Evolutionary conservation across 2,113 vertebrate genomes (phyloP), one percentile per base, ranked within the genome.

Genomic region (Petrocephalus zakoni): DNA sequence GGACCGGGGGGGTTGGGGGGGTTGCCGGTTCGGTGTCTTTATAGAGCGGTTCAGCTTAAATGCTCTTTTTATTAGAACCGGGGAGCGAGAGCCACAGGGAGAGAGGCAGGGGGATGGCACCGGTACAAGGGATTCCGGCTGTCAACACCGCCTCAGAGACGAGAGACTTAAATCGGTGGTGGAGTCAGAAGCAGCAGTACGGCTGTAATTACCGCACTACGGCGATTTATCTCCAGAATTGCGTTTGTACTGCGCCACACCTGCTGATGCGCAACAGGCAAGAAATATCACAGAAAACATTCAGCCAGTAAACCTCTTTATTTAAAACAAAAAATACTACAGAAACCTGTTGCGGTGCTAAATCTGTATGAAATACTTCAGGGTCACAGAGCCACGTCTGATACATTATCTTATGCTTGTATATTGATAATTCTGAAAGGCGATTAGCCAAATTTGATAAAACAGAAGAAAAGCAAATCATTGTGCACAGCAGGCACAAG

Each of bases 31-130:
- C 5, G 17, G n/a, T 46, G 42, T 56, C 55, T 29, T 46, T 55
- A 53, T 53, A 51, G 61, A 55, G 52, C 46, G 29, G 49, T 91
- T 29, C 89, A 90, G 89, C 90, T 92, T 92, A 92, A 90, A 93
- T 93, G 89, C 88, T 90, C 88, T 93, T 92, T 93, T 94, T 92
- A 95, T 95, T 93, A 94, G 93, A 90, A 92, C 93, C 95, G 90
- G 89, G 49, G 94, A 93, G 91, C 88, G 89, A 91, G 88, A 92
- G 89, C 90, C 37, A 84, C 25, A 1, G 17, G 83, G 46, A 29
- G 58, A 15, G 75, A 88, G n/a, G n/a, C n/a, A n/a, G n/a, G n/a
- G n/a, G n/a, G n/a, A 22, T 49, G 56, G 61, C 13, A 82, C 21
- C 22, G 34, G 0, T 53, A n/a, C 87, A 58, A 58, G 47, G 49